A percentile compares a stretch with the other conserved stretches of the same genome.
Evolutionary conservation across 1,140 invertebrate genomes (phyloP).

Genomic region (Steinernema khuongi): DNA sequence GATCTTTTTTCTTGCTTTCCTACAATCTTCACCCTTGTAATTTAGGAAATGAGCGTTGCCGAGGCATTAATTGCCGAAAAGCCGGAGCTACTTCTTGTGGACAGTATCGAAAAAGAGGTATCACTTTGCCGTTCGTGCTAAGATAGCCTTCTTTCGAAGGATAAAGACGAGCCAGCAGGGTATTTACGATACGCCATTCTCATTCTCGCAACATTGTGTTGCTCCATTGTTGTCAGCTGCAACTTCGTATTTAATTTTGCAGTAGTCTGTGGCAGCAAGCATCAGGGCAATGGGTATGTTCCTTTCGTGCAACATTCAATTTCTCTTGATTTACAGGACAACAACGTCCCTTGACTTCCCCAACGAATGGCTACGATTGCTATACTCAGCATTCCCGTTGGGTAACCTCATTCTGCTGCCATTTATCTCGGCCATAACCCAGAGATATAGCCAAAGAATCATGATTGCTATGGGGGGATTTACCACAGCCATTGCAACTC

Average conservation of each 20-base stretch:
- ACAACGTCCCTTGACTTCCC: neutral
- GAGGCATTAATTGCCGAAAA: neutral
- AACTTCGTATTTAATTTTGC: slow-evolving; percentile 8
- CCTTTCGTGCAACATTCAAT: neutral
- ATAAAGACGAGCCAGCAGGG: neutral
- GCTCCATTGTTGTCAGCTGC: neutral
- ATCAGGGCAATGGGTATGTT: neutral
- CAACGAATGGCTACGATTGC: neutral
- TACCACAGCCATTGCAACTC: neutral
- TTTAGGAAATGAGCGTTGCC: neutral
- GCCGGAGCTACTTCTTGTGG: neutral
- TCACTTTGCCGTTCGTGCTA: too few relatives aligned
- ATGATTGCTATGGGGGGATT: neutral
- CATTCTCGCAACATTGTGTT: neutral
- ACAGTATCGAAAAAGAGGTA: neutral
- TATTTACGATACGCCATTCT: neutral
- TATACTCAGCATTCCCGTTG: neutral
- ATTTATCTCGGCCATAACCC: neutral
- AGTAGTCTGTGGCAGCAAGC: neutral
- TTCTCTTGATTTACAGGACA: neutral
- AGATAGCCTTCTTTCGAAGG: neutral
- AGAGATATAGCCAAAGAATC: neutral
- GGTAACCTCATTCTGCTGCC: neutral
- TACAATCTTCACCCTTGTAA: neutral
- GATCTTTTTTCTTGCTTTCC: neutral